Evolutionary conservation across 1,140 invertebrate species (phyloP).

Genomic region (Diorhabda carinulata): DNA sequence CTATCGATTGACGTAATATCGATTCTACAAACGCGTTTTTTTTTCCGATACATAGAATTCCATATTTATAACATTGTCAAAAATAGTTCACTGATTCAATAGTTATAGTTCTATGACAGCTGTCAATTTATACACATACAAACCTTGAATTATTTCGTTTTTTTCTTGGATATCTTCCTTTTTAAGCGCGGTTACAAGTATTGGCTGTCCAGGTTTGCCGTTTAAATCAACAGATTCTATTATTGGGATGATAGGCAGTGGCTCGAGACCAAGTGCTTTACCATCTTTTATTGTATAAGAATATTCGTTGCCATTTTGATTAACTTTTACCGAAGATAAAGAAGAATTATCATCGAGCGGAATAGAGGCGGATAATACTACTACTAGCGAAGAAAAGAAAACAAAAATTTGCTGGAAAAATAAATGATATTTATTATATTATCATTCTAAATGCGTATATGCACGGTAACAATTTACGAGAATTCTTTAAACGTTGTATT

Average conservation of each 20-base stretch:
- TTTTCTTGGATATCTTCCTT: no score
- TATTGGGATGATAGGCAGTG: neutral
- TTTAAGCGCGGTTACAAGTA: neutral
- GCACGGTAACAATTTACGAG: no score
- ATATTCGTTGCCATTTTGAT: constrained; percentile 28
- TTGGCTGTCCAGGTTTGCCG: neutral
- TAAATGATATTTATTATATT: neutral
- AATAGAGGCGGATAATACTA: constrained; percentile 13
- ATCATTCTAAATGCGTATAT: no score
- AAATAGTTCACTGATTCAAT: no score
- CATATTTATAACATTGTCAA: no score
- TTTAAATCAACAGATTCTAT: neutral
- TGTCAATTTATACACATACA: neutral
- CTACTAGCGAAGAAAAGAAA: constrained; percentile 10
- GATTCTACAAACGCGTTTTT: no score
- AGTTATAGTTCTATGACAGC: no score
- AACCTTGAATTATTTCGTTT: neutral
- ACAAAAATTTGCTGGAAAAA: constrained; percentile 4
- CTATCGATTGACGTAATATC: no score
- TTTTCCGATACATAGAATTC: no score
- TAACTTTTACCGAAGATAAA: constrained; percentile 25
- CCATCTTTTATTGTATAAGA: constrained; percentile 31
- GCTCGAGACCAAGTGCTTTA: constrained; percentile 18
- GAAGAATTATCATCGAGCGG: constrained; percentile 21
- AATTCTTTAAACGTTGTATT: no score